These are phyloP conservation scores for Drosophila lacertosa DNA, from an alignment of 1,140 invertebrate species.

Conservation along the genomic window DNA sequence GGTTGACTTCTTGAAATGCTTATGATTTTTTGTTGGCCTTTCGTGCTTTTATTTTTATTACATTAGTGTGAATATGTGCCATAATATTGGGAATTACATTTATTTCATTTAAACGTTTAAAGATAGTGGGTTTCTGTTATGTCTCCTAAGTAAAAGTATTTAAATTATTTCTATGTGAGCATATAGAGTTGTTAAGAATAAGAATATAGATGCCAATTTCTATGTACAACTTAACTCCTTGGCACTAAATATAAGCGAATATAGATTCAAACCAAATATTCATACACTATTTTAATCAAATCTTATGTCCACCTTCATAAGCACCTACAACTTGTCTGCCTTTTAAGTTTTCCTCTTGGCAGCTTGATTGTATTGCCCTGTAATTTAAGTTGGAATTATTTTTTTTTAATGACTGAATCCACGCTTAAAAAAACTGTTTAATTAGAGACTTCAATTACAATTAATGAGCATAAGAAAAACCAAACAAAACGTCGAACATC, in stretches of 20 bases:
- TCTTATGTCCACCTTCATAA: constrained; percentile 50
- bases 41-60: constrained; percentile 73
- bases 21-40: constrained; percentile 72
- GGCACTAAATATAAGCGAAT: constrained; percentile 13
- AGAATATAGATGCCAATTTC: no score
- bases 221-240: constrained; percentile 5
- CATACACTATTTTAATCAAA: constrained; percentile 79
- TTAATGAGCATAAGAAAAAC: constrained; percentile 62
- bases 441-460: constrained; percentile 82
- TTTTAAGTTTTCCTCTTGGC: neutral
- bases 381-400: constrained; percentile 56
- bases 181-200: no score
- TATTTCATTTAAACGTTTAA: no score
- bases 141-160: no score
- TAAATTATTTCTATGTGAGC: no score
- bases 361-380: constrained; percentile 41
- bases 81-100: no score
- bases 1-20: constrained; percentile 51
- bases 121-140: no score
- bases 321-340: constrained; percentile 26
- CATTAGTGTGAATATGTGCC: no score
- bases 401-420: constrained; percentile 68
- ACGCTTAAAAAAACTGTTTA: constrained; percentile 76
- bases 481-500: constrained; percentile 39
- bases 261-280: constrained; percentile 53